Conservation (phyloP, 2,888 invertebrate species). For the Antheraea assamensis region DNA sequence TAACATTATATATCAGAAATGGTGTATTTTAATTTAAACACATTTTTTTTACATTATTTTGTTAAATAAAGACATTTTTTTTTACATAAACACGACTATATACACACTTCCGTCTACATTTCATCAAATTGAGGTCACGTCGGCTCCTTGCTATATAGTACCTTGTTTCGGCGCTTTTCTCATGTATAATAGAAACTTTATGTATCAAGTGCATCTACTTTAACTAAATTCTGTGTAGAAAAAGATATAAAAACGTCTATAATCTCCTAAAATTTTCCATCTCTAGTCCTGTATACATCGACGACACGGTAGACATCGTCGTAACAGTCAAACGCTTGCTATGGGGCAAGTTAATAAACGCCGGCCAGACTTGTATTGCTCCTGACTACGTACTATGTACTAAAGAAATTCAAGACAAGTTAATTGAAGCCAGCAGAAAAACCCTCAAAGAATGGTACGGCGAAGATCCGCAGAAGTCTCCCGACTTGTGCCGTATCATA, state of each 20-base stretch:
- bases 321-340: slow-evolving; percentile 91
- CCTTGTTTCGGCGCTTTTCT: too few relatives aligned
- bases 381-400: slow-evolving; percentile 96
- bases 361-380: slow-evolving; percentile 97
- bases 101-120: too few relatives aligned
- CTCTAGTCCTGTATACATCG: slow-evolving; percentile 94
- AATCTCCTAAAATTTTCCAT: slow-evolving; percentile 49
- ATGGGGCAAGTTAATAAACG: slow-evolving; percentile 97
- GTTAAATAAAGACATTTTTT: too few relatives aligned
- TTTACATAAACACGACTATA: too few relatives aligned
- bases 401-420: slow-evolving; percentile 87
- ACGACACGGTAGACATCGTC: slow-evolving; percentile 89
- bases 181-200: too few relatives aligned
- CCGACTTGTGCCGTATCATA: slow-evolving; percentile 93
- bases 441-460: slow-evolving; percentile 91
- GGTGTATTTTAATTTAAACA: too few relatives aligned
- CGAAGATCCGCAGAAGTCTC: slow-evolving; percentile 88
- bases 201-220: too few relatives aligned
- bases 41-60: too few relatives aligned
- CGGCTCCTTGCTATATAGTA: too few relatives aligned
- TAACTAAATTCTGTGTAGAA: too few relatives aligned
- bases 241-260: background rate
- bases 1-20: too few relatives aligned
- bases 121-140: too few relatives aligned
- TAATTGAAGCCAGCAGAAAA: slow-evolving; percentile 85